phyloP scores from a whole-genome alignment of 1,140 invertebrate species.

The Drosophila dunni region DNA sequence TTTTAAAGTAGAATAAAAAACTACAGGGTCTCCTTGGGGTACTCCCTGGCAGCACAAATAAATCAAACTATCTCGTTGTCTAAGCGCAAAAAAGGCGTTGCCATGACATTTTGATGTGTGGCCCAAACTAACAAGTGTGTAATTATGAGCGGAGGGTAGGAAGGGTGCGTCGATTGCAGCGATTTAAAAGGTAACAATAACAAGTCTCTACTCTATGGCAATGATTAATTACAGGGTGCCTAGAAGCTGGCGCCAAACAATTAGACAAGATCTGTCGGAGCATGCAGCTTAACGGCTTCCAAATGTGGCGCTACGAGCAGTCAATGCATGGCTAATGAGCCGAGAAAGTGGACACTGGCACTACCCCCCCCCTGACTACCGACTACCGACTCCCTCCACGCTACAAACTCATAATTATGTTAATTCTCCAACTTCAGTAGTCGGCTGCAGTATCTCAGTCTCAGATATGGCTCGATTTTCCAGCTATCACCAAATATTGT shows the following conservation, averaged over 20 bases:
- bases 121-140: constrained; percentile 80
- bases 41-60: constrained; percentile 22
- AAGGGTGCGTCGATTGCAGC: constrained; percentile 49
- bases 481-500: constrained; percentile 10
- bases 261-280: constrained; percentile 67
- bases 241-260: constrained; percentile 70
- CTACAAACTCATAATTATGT: constrained; percentile 71
- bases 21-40: too few relatives aligned
- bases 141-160: constrained; percentile 58
- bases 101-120: constrained; percentile 73
- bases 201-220: constrained; percentile 27
- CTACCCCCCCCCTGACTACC: neutral
- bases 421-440: constrained; percentile 72
- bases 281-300: constrained; percentile 69
- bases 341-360: constrained; percentile 66
- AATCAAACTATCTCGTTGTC: constrained; percentile 49
- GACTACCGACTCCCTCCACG: neutral
- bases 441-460: constrained; percentile 31
- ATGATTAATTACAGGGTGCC: constrained; percentile 68
- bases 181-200: constrained; percentile 78
- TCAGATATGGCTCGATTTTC: neutral
- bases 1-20: too few relatives aligned
- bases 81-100: constrained; percentile 58
- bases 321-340: constrained; percentile 77
- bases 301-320: constrained; percentile 57